Conservation (phyloP, 2,113 vertebrate species). For the Hippopotamus amphibius region DNA sequence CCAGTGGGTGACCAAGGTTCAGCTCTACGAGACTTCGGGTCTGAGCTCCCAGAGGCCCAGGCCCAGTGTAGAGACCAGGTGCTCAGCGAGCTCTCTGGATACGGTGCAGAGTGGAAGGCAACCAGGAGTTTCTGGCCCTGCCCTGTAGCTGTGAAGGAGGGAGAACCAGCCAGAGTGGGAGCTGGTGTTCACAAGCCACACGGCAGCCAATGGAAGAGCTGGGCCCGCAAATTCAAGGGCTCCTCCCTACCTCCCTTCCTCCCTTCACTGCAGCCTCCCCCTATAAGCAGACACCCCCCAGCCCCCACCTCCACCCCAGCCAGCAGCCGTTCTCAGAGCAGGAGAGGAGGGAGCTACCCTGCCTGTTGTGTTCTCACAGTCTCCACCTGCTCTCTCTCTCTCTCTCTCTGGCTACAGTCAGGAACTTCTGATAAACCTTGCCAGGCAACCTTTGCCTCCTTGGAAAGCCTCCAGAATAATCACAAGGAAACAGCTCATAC, state of each 20-base stretch:
- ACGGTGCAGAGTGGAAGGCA: background rate
- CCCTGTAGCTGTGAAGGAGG: background rate
- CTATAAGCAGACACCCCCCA: too few species aligned
- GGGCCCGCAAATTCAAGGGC: too few species aligned
- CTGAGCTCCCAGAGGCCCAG: background rate
- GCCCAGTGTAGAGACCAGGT: accelerated
- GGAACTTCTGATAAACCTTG: background rate
- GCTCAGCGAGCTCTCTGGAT: background rate
- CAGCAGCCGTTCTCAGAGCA: background rate
- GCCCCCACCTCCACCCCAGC: background rate
- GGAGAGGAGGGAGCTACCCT: background rate
- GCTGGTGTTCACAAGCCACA: background rate
- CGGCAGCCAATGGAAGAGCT: background rate
- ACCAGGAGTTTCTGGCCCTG: background rate
- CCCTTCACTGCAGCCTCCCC: background rate
- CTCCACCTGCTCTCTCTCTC: background rate
- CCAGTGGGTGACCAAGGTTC: too few species aligned
- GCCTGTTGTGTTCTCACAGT: background rate
- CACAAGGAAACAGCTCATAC: background rate
- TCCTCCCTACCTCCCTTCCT: background rate
- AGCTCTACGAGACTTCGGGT: background rate
- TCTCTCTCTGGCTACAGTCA: background rate
- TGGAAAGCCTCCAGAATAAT: conserved; percentile 31
- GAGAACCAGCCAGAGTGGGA: background rate
- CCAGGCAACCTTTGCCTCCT: background rate